Conservation (phyloP, 2,888 invertebrate species). For the Cantharis flavilabris region DNA sequence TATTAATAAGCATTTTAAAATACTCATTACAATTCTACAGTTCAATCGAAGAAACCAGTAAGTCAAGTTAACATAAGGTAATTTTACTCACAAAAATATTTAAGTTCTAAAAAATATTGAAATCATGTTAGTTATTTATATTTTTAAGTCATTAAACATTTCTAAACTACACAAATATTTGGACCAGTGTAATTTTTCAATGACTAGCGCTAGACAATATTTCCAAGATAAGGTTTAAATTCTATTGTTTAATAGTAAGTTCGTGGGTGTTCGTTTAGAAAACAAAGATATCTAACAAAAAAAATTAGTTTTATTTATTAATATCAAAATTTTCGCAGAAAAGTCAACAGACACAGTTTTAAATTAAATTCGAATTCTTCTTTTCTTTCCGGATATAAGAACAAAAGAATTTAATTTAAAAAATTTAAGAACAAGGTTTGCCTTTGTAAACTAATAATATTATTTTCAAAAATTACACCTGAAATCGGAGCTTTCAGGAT, state of each 20-base stretch:
- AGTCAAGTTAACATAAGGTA: too few relatives aligned
- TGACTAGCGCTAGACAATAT: neutral
- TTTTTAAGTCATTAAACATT: neutral
- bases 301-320: neutral
- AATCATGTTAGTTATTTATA: neutral
- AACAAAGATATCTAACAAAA: neutral
- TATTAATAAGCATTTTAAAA: too few relatives aligned
- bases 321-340: neutral
- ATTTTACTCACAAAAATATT: too few relatives aligned
- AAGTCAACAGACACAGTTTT: neutral
- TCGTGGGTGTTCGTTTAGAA: neutral
- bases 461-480: neutral
- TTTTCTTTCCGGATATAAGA: neutral
- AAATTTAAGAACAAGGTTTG: neutral
- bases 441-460: neutral
- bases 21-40: too few relatives aligned
- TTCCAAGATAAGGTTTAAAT: neutral
- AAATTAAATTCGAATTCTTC: neutral
- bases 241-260: neutral
- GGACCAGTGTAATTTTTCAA: neutral
- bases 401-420: neutral
- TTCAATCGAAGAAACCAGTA: too few relatives aligned
- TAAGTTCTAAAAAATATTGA: neutral
- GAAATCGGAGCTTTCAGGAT: neutral
- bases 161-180: neutral